Evolutionary conservation across 2,113 vertebrate species (phyloP).

Genomic region (Herpailurus yagouaroundi): DNA sequence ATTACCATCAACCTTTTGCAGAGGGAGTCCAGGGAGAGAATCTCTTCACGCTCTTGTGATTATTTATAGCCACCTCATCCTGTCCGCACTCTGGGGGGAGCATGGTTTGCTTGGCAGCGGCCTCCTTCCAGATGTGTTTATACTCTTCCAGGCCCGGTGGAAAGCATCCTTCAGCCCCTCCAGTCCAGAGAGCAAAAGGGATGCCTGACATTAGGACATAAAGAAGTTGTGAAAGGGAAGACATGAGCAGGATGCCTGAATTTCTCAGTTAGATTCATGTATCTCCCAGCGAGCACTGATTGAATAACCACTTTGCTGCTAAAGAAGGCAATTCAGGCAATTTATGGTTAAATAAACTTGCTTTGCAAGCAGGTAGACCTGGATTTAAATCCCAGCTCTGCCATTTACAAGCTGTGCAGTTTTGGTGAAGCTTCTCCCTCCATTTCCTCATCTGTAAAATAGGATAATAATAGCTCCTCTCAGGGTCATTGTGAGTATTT

Average conservation of each 20-base stretch:
- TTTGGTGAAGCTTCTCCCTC: not conserved
- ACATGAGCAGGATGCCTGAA: not conserved
- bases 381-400: conserved; percentile 12
- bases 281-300: not conserved
- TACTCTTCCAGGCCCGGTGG: not conserved
- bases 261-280: not conserved
- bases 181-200: not conserved
- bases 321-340: not conserved
- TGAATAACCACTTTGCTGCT: not conserved
- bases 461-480: not conserved
- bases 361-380: not conserved
- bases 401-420: not conserved
- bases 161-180: not conserved
- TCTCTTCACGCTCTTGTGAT: conserved; percentile 44
- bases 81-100: conserved; percentile 16
- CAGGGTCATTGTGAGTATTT: not conserved
- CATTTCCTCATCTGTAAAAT: conserved; percentile 29
- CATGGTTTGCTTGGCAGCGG: not conserved
- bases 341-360: not conserved
- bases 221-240: not conserved
- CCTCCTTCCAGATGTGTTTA: conserved; percentile 23
- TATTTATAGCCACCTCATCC: conserved; percentile 68
- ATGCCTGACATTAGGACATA: not conserved
- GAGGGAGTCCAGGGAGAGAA: conserved; percentile 62
- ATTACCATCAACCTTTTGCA: conserved; percentile 67